Evolutionary conservation across 1,140 invertebrate species (phyloP).

Genomic region (Lutraria rhynchaena): DNA sequence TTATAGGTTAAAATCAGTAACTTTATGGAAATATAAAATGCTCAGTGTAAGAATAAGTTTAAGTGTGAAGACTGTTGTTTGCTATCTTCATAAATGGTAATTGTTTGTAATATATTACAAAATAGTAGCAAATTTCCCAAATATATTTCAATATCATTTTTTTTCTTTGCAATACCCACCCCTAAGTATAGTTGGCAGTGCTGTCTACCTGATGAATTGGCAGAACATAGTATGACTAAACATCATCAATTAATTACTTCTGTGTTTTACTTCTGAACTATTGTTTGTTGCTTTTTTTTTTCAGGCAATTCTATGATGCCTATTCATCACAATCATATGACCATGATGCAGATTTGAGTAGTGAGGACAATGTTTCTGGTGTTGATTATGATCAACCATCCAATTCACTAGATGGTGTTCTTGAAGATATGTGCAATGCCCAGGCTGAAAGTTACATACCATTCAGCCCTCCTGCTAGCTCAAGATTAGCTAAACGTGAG

Average conservation of each 20-base stretch:
- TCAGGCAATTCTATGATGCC: constrained; percentile 15
- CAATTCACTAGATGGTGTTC: constrained; percentile 55
- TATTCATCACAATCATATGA: constrained; percentile 34
- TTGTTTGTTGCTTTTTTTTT: background rate
- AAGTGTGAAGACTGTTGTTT: too few relatives aligned
- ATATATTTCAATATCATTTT: too few relatives aligned
- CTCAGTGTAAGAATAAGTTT: too few relatives aligned
- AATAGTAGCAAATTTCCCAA: too few relatives aligned
- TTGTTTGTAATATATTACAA: too few relatives aligned
- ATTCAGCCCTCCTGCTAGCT: constrained; percentile 65
- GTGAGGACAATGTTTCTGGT: constrained; percentile 24
- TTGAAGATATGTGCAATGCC: constrained; percentile 40
- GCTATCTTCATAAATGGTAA: too few relatives aligned
- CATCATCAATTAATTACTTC: background rate
- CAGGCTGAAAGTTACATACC: constrained; percentile 36
- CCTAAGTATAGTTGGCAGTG: too few relatives aligned
- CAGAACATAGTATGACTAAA: too few relatives aligned
- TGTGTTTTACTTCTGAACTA: background rate
- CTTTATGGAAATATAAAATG: too few relatives aligned
- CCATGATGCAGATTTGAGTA: constrained; percentile 66
- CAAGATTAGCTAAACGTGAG: constrained; percentile 57
- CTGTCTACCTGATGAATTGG: background rate
- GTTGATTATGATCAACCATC: constrained; percentile 42
- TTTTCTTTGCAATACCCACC: too few relatives aligned
- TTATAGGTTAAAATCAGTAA: too few relatives aligned